These are phyloP conservation scores for Stomorhina lunata DNA, from an alignment of 2,888 invertebrate species.

Conservation along the genomic window DNA sequence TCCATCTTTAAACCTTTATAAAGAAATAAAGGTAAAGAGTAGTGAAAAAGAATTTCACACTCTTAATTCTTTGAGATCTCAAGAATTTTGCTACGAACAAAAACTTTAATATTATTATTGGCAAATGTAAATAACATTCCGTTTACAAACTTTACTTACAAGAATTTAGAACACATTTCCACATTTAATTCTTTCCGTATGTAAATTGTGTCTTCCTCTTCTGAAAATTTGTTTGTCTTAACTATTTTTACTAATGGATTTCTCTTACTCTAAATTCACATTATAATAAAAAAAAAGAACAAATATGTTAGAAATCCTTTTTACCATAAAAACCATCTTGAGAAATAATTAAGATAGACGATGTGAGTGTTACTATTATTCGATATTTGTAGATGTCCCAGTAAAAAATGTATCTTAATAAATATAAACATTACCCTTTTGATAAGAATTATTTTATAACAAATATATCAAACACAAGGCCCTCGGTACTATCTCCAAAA, in stretches of 20 bases:
- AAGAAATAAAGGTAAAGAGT: too few species aligned
- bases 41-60: too few species aligned
- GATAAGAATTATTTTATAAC: too few species aligned
- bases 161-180: conserved; percentile 1
- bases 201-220: conserved; percentile 42
- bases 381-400: conserved; percentile 69
- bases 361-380: conserved; percentile 68
- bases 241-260: conserved; percentile 56
- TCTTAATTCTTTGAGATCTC: too few species aligned
- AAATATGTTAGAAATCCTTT: conserved; percentile 40
- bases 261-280: conserved; percentile 30
- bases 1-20: too few species aligned
- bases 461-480: too few species aligned
- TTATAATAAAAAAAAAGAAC: conserved; percentile 2
- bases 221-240: conserved; percentile 52
- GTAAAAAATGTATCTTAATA: background rate
- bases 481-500: too few species aligned
- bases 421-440: too few species aligned
- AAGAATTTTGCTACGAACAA: too few species aligned
- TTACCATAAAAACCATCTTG: conserved; percentile 71
- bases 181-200: conserved; percentile 27
- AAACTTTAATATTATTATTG: too few species aligned
- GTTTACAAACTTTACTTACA: too few species aligned
- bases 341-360: conserved; percentile 79
- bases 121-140: too few species aligned